A percentile compares a stretch with the other conserved stretches of the same genome.
These are phyloP conservation scores for Dicrostonyx torquatus DNA, from an alignment of 2,797 vertebrate species.

Conservation along the genomic window DNA sequence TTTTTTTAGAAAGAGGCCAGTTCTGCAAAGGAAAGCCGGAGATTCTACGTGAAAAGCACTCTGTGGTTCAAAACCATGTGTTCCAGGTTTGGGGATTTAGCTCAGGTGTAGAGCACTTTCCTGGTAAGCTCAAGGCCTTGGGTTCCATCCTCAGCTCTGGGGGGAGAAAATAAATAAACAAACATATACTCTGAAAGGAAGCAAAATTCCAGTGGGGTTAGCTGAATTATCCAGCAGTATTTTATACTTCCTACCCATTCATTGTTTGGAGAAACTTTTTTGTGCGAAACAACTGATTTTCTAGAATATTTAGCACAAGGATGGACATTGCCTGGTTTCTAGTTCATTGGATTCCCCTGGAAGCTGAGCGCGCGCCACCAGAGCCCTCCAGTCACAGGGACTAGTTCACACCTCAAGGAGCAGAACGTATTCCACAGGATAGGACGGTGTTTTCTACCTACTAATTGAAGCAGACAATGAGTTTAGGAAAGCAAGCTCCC, in stretches of 20 bases:
- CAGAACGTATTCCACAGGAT: not conserved
- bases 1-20: not conserved
- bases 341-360: not conserved
- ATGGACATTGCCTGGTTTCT: not conserved
- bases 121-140: not conserved
- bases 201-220: not conserved
- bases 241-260: not conserved
- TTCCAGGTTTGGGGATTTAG: not conserved
- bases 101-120: not conserved
- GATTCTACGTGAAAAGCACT: not conserved
- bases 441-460: not conserved
- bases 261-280: conserved; percentile 11
- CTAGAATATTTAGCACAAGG: not conserved
- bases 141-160: not conserved
- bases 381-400: not conserved
- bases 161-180: not conserved
- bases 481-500: conserved; percentile 38
- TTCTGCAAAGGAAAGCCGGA: not conserved
- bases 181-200: not conserved
- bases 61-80: accelerated
- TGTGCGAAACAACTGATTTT: not conserved
- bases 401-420: accelerated
- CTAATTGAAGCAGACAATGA: conserved; percentile 39
- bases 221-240: not conserved
- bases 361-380: accelerated